Conservation (phyloP, 1,140 invertebrate genomes). For the Aphidius ervi region DNA sequence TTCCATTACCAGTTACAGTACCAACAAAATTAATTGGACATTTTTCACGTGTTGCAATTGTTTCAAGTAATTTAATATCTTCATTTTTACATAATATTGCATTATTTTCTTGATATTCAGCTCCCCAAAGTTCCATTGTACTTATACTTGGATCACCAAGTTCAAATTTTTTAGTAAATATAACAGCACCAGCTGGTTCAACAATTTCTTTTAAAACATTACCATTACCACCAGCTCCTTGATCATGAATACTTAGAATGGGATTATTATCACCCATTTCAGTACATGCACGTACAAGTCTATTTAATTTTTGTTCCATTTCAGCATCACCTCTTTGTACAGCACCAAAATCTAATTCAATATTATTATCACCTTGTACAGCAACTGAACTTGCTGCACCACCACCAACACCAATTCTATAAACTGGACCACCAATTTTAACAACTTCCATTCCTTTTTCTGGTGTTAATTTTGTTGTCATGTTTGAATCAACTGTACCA, state of each 20-base stretch:
- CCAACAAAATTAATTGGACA: constrained; percentile 94
- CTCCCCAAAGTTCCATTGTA: constrained; percentile 92
- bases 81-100: constrained; percentile 74
- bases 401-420: constrained; percentile 95
- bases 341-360: constrained; percentile 89
- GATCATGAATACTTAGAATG: constrained; percentile 91
- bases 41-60: constrained; percentile 79
- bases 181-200: constrained; percentile 88
- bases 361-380: constrained; percentile 80
- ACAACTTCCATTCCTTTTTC: constrained; percentile 78
- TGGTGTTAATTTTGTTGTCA: constrained; percentile 71
- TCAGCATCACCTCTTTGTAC: constrained; percentile 97
- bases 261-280: constrained; percentile 81
- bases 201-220: constrained; percentile 97
- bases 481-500: constrained; percentile 78
- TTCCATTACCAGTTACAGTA: constrained; percentile 81
- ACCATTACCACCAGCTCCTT: constrained; percentile 97
- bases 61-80: constrained; percentile 62
- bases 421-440: constrained; percentile 94
- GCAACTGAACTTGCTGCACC: constrained; percentile 95
- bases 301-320: constrained; percentile 97
- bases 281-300: constrained; percentile 86
- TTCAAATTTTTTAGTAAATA: constrained; percentile 83
- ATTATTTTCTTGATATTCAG: constrained; percentile 97
- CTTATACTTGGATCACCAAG: constrained; percentile 93